Evolutionary conservation across 2,888 invertebrate species (phyloP), one percentile per base, ranked within the genome.

Genomic region (Phengaris alcon): DNA sequence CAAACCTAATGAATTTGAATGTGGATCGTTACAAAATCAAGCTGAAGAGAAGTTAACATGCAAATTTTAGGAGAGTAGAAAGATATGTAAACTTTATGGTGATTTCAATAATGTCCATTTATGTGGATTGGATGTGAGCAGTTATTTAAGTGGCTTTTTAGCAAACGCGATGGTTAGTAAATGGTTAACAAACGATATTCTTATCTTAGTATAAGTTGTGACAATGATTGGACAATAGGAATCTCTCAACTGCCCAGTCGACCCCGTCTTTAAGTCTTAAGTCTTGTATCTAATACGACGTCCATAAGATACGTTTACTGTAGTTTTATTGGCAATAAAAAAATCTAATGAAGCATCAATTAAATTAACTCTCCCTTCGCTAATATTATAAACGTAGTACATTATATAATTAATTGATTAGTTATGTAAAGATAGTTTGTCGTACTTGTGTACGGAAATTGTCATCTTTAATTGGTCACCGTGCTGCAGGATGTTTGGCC

Each of bases 251-350:
- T 64, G 35, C 64, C 35, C 64, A 64, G 64, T 22, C 6, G 46
- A 46, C 46, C 35, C 22, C 22, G 22, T 22, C 22, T 22, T 22
- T 22, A 22, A 22, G 35, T n/a, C n/a, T n/a, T n/a, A n/a, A n/a
- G n/a, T n/a, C n/a, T n/a, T n/a, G n/a, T 64, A 35, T 8, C 46
- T n/a, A 35, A 35, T 3, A 68, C 51, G 52, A 12, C 51, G 15
- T 13, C 69, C 10, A 51, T 72, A 52, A 22, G 8, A 72, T 15
- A 10, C 10, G 13, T 72, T 51, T 12, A 72, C 52, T 12, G 15
- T 35, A 48, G 22, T 35, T 72, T 72, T 52, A 72, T 13, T 35
- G 52, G 52, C 70, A 72, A 72, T 72, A 52, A 72, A 72, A 72
- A 52, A n/a, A 8, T n/a, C 70, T 72, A 22, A 72, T 72, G 52